phyloP scores from a whole-genome alignment of 1,140 invertebrate genomes.

The Drosophila lowei region DNA sequence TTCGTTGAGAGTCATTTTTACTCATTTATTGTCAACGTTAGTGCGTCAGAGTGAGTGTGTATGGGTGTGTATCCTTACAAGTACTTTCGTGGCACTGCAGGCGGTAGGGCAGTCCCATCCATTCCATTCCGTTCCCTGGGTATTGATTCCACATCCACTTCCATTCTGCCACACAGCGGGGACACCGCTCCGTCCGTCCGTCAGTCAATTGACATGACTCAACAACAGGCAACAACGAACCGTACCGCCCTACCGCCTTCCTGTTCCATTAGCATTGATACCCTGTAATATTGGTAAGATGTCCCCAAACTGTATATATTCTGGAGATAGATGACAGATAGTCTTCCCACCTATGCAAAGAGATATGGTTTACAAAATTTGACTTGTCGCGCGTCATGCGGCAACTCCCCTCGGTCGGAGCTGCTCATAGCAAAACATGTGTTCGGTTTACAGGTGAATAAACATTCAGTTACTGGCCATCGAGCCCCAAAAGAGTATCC shows the following conservation, averaged over 20 bases:
- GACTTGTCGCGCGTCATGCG: no score
- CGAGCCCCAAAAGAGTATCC: no score
- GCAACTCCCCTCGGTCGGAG: no score
- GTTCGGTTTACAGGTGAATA: no score
- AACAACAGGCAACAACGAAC: slow-evolving; percentile 58
- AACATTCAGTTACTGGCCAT: no score
- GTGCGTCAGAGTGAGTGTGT: slow-evolving; percentile 45
- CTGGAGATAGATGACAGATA: no score
- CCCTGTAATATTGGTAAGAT: no score
- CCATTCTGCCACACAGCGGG: slow-evolving; percentile 52
- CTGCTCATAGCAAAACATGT: no score
- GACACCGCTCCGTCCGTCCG: slow-evolving; percentile 33
- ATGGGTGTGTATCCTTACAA: slow-evolving; percentile 70
- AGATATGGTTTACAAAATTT: no score
- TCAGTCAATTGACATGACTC: slow-evolving; percentile 80
- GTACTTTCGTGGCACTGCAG: slow-evolving; percentile 57
- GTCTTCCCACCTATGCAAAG: no score
- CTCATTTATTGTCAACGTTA: slow-evolving; percentile 80
- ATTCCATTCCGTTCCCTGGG: slow-evolving; percentile 63
- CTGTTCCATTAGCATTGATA: no score
- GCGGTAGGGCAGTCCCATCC: slow-evolving; percentile 39
- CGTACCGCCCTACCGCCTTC: not conserved
- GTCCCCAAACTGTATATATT: no score
- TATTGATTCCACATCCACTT: slow-evolving; percentile 13
- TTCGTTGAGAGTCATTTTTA: slow-evolving; percentile 80